These are phyloP conservation scores for Jacana jacana DNA, from an alignment of 2,113 vertebrate genomes.

Conservation along the genomic window DNA sequence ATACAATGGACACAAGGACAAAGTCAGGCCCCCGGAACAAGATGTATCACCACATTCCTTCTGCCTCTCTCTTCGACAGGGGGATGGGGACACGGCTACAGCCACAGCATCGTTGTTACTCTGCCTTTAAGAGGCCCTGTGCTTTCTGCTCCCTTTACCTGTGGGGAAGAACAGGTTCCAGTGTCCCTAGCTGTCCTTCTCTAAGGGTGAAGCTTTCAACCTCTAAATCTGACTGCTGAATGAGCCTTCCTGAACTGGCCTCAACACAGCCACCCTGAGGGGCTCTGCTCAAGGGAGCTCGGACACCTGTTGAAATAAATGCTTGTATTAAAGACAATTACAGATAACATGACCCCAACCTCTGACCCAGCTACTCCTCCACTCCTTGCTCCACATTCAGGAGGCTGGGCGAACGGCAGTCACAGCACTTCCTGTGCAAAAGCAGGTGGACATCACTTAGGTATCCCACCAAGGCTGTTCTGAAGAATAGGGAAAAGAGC, in stretches of 20 bases:
- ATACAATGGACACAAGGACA: background rate
- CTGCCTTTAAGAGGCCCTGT: background rate
- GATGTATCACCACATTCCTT: background rate
- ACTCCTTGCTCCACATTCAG: background rate
- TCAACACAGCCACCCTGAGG: background rate
- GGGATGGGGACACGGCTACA: background rate
- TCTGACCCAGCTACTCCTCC: background rate
- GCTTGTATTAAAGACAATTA: background rate
- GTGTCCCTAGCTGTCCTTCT: conserved; percentile 42
- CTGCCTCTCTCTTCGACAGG: background rate
- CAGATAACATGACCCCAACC: background rate
- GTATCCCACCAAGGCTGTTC: background rate
- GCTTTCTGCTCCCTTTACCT: conserved; percentile 42
- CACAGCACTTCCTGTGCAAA: background rate
- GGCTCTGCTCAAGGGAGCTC: background rate
- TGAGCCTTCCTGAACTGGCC: conserved; percentile 13
- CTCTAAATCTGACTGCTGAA: conserved; percentile 37
- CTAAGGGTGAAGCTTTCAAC: conserved; percentile 40
- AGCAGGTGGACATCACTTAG: background rate
- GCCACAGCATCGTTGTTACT: background rate
- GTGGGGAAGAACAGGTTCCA: background rate
- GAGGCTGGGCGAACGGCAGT: background rate
- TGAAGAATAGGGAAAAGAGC: background rate
- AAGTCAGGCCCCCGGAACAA: background rate
- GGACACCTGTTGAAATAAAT: conserved; percentile 56